Conservation (phyloP, 2,113 vertebrate species). For the Hiodon alosoides region DNA sequence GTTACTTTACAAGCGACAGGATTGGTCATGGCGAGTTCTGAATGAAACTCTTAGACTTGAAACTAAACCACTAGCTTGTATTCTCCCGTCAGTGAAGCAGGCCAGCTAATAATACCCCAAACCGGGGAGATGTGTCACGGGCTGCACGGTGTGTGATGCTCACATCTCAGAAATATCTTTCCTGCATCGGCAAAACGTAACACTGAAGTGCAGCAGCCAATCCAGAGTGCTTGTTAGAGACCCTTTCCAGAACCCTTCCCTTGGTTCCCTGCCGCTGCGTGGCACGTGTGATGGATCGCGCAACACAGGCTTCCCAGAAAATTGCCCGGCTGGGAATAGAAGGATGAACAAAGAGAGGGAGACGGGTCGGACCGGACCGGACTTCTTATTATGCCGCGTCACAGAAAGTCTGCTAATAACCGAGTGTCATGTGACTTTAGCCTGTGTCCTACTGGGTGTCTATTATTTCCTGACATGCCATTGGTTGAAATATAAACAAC, state of each 20-base stretch:
- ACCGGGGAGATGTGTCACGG: not conserved
- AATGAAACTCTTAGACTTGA: too few relatives aligned
- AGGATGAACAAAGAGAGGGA: conserved; percentile 22
- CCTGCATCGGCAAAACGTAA: not conserved
- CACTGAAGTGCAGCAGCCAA: not conserved
- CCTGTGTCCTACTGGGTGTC: not conserved
- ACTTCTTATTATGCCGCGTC: conserved; percentile 12
- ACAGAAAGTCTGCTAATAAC: conserved; percentile 1
- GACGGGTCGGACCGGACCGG: conserved; percentile 2
- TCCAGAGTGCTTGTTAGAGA: conserved; percentile 22
- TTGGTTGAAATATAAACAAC: not conserved
- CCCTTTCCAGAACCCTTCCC: not conserved
- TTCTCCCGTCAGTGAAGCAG: conserved; percentile 4
- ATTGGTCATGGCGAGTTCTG: too few relatives aligned
- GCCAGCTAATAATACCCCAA: conserved; percentile 9
- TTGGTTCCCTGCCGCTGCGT: not conserved
- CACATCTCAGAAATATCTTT: not conserved
- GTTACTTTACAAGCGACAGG: too few relatives aligned
- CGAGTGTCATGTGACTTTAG: not conserved
- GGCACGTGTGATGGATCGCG: conserved; percentile 23
- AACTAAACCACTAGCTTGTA: not conserved
- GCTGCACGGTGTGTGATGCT: conserved; percentile 1
- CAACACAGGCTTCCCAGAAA: conserved; percentile 22
- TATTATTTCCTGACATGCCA: not conserved
- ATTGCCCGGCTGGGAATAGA: conserved; percentile 25